Evolutionary conservation across 2,888 invertebrate genomes (phyloP), one percentile per base, ranked within the genome.

Genomic region (Automeris io): DNA sequence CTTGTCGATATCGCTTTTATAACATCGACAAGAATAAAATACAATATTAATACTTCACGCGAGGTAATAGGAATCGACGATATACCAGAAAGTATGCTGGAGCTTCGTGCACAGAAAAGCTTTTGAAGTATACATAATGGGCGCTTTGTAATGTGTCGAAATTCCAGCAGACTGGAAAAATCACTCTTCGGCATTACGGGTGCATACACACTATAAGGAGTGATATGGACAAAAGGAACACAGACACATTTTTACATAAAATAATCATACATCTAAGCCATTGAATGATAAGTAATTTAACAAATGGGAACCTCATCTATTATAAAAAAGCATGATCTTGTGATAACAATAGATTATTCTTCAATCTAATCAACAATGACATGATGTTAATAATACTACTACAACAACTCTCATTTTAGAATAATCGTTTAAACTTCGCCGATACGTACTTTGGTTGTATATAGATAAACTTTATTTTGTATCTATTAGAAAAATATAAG

Each of bases 161-260:
- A 50, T 54, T 60, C 56, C 54, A 60, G 57, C 55, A 61, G 58
- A 56, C 57, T 50, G 69, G 71, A 74, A 70, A 77, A 65, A 76
- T 81, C 82, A 83, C 85, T 83, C 85, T 72, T 79, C 83, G 83
- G 85, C 83, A 78, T 73, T 69, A 73, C 52, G 74, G 78, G 82
- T 85, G 82, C 79, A 71, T 65, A 66, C 47, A 68, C 63, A 74
- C 81, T 81, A 83, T 48, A 65, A 78, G 73, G 70, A 70, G 71
- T 80, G 79, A 65, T 57, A 63, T 70, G 80, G 81, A 70, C 61
- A 66, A 70, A 70, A 72, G 85, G 81, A 70, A 63, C 47, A 57
- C 41, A 59, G 47, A 29, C 16, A 39, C 49, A 55, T n/a, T n/a
- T n/a, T n/a, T 57, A 58, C 57, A 55, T 43, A 51, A 48, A 49